Percentiles rank a stretch among this genome's conserved stretches.
phyloP scores from a whole-genome alignment of 2,888 invertebrate species.

The Subacronicta megacephala region DNA sequence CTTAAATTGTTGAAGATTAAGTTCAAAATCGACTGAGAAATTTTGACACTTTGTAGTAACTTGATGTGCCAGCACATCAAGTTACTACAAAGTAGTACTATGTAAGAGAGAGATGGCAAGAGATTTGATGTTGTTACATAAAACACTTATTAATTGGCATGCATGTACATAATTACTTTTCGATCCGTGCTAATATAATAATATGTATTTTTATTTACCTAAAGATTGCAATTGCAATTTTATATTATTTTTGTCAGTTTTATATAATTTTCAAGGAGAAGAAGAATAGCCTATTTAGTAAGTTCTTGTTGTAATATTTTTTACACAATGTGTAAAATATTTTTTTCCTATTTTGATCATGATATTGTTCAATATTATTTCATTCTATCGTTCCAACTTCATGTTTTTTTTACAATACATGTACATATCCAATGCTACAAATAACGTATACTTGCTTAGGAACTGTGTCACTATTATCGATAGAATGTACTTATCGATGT shows the following conservation, averaged over 20 bases:
- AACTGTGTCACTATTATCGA: conserved; percentile 1
- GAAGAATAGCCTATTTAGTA: background rate
- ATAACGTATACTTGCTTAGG: background rate
- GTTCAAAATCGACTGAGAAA: too few relatives aligned
- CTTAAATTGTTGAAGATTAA: too few relatives aligned
- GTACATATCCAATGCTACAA: conserved; percentile 1
- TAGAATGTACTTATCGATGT: background rate
- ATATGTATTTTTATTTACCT: background rate
- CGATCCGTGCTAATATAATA: background rate
- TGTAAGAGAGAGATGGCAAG: too few relatives aligned
- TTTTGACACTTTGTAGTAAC: too few relatives aligned
- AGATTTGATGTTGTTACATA: too few relatives aligned
- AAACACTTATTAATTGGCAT: too few relatives aligned
- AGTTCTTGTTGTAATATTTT: background rate
- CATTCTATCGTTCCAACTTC: background rate
- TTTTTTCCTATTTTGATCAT: background rate
- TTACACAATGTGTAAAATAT: conserved; percentile 2
- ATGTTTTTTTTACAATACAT: conserved; percentile 1
- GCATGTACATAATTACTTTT: too few relatives aligned
- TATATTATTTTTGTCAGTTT: too few relatives aligned
- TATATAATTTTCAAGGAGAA: background rate
- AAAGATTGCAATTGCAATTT: background rate
- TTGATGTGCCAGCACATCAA: too few relatives aligned
- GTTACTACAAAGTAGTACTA: too few relatives aligned
- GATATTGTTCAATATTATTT: background rate